Conservation (phyloP, 2,888 invertebrate genomes). For the Pedicia rivosa region DNA sequence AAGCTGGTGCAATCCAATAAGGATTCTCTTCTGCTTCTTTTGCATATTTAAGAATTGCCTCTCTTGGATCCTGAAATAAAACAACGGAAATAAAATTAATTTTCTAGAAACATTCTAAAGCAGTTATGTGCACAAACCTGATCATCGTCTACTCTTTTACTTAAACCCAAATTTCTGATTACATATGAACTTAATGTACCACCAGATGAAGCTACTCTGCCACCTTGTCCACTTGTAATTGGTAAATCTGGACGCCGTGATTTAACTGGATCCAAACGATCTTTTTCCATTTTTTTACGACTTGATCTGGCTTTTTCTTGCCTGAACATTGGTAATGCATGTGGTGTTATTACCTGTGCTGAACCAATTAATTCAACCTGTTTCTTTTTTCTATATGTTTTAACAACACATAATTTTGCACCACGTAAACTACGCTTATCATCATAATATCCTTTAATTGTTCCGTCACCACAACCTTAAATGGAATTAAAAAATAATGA, state of each 20-base stretch:
- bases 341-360: constrained; percentile 90
- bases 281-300: constrained; percentile 82
- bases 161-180: constrained; percentile 85
- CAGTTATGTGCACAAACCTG: too few species aligned
- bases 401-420: constrained; percentile 76
- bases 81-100: background rate
- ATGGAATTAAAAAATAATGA: too few species aligned
- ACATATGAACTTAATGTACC: constrained; percentile 94
- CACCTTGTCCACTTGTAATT: constrained; percentile 81
- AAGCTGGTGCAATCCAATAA: constrained; percentile 90
- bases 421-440: constrained; percentile 73
- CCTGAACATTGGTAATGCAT: constrained; percentile 87
- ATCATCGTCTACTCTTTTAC: constrained; percentile 81
- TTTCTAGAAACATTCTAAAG: background rate
- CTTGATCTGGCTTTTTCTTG: constrained; percentile 80
- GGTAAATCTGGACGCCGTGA: constrained; percentile 71
- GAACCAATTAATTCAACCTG: constrained; percentile 76
- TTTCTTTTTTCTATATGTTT: constrained; percentile 60
- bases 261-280: constrained; percentile 71
- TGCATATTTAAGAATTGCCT: constrained; percentile 86
- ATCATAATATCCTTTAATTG: constrained; percentile 83
- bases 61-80: constrained; percentile 78
- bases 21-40: constrained; percentile 93
- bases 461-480: constrained; percentile 67
- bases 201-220: constrained; percentile 85